Base-by-base conservation (phyloP, 2,113 vertebrate species). In the Megaceryle maxima region DNA sequence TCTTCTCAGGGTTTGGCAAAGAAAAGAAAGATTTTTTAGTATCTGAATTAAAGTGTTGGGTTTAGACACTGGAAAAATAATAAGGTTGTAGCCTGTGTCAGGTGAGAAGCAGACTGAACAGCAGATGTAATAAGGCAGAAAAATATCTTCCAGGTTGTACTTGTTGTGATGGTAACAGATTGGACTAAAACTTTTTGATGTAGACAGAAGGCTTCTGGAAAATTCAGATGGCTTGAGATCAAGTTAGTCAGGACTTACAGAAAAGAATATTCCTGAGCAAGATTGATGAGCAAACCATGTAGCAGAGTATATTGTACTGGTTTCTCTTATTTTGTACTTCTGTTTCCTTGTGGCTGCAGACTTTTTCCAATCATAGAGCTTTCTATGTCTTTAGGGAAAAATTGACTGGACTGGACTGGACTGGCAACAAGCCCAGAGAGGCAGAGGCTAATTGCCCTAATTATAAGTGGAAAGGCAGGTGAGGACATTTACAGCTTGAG, bases 211-310 rank as follows among this genome's bases (percentile, higher is more conserved):
- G 5, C 9, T 87, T 68, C 51, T 85, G 20, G 63, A 72, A 87
- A 78, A 78, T 37, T 74, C 44, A 70, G 21, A n/a, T 66, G 2
- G n/a, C 6, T 69, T 63, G 24, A 60, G 17, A 69, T 53, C 16
- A 80, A 67, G 60, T 75, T 84, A 72, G 7, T 26, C 41, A 67
- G 9, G 28, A 70, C 24, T 41, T 79, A 28, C 21, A 51, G 53
- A 68, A 62, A 55, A 79, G 8, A 70, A 48, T 63, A 68, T 63
- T 51, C 35, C 35, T 72, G 28, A 64, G 15, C 16, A 19, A 85
- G 33, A 92, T 8, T 6, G 13, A 17, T n/a, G 28, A 31, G 7
- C 0, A 1, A 81, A n/a, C 2, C 8, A 2, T 2, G 1, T 8
- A 55, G 41, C 10, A 37, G 5, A 59, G 9, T 21, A 2, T 12